Base-by-base conservation (phyloP, 2,113 vertebrate genomes). In the Ameiurus melas region DNA sequence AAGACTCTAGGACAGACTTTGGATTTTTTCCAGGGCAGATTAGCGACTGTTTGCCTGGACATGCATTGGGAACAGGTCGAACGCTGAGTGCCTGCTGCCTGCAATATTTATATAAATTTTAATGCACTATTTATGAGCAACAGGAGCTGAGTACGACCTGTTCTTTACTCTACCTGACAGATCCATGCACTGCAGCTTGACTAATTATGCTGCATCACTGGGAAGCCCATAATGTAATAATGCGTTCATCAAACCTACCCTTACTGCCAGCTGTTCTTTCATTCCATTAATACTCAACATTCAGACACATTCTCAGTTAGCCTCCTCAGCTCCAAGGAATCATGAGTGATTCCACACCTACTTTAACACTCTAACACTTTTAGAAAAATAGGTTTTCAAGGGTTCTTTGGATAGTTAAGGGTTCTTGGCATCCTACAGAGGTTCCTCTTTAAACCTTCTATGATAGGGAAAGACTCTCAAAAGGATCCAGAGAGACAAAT, bases 81-180 rank as follows among this genome's bases (percentile, higher is more conserved):
- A 68, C 89, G 78, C 64, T 90, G 91, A 94, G 90, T 87, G 83
- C 91, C 92, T 90, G 83, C 92, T 89, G 62, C 90, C 43, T 95
- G 92, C 92, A 95, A 92, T 91, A 93, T 91, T 89, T 91, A 95
- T 95, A 94, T 92, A 89, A 89, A 91, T 60, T 60, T 85, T 94
- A 89, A 95, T 97, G 91, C 94, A 96, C 95, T 96, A 97, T 93
- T 97, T 85, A 97, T 97, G 94, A 96, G 96, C 90, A 94, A 95
- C 92, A 93, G 87, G 93, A 96, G 93, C 94, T 88, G 85, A 68
- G 81, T 87, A 91, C 51, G 19, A 64, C 51, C 60, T 81, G 30
- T 85, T 79, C 85, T 95, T 95, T 95, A 95, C 94, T 93, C 89
- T 91, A 90, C 84, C 90, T 92, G 92, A 90, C 89, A 90, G 93